Evolutionary conservation across 2,888 invertebrate genomes (phyloP).

Genomic region (Limenitis camilla): DNA sequence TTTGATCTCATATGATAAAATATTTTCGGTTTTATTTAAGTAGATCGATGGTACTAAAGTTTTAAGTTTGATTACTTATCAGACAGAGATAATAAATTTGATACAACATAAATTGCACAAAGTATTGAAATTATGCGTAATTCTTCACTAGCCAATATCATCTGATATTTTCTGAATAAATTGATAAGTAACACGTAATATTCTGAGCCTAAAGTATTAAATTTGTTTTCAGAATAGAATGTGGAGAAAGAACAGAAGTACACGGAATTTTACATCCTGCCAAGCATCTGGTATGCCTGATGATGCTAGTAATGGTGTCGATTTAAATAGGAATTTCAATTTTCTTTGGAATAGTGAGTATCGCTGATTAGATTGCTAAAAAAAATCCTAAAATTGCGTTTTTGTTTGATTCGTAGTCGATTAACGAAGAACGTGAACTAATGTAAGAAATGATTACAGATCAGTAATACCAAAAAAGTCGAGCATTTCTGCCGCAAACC

Average conservation of each 20-base stretch:
- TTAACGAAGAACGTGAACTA: too few relatives aligned
- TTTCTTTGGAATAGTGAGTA: slow-evolving; percentile 54
- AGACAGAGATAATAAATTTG: not conserved
- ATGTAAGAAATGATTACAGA: too few relatives aligned
- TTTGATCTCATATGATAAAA: too few relatives aligned
- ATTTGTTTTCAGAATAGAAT: slow-evolving; percentile 76
- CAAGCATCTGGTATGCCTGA: slow-evolving; percentile 28
- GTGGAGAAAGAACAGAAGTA: slow-evolving; percentile 80
- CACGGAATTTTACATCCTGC: slow-evolving; percentile 35
- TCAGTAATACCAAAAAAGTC: too few relatives aligned
- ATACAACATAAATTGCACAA: too few relatives aligned
- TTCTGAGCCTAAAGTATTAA: not conserved
- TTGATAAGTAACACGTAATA: too few relatives aligned
- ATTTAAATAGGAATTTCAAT: slow-evolving; percentile 59
- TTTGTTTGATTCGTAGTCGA: too few relatives aligned
- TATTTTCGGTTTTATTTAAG: too few relatives aligned
- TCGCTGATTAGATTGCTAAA: not conserved
- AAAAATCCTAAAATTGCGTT: not conserved
- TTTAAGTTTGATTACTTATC: not conserved
- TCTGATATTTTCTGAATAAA: not conserved
- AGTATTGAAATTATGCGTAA: too few relatives aligned
- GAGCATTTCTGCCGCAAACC: too few relatives aligned
- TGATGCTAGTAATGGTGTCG: slow-evolving; percentile 59
- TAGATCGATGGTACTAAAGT: too few relatives aligned
- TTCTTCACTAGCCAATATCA: too few relatives aligned